Conservation (phyloP, 2,797 vertebrate genomes). For the Siniperca scherzeri region DNA sequence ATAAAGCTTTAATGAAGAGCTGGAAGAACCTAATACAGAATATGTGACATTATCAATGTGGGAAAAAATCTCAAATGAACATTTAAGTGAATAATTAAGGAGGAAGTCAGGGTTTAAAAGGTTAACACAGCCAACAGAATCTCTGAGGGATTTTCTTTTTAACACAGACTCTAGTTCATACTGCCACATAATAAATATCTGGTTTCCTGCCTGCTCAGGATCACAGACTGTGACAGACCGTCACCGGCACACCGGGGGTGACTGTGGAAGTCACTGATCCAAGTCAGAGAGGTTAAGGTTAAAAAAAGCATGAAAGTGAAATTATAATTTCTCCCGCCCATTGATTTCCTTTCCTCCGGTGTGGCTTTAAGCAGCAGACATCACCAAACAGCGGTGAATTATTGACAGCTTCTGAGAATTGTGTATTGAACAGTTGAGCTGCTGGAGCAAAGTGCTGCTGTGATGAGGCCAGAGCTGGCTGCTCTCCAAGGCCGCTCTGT, state of each 20-base stretch:
- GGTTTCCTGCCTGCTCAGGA: conserved; percentile 42
- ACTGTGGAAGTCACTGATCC: conserved; percentile 55
- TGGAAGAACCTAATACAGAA: not conserved
- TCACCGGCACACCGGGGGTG: conserved; percentile 34
- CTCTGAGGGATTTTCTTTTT: conserved; percentile 9
- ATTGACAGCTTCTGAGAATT: conserved; percentile 80
- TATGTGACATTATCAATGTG: not conserved
- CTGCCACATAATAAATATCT: conserved; percentile 58
- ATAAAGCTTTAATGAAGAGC: not conserved
- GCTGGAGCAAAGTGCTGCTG: conserved; percentile 51
- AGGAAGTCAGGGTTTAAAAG: not conserved
- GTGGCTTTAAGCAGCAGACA: conserved; percentile 70
- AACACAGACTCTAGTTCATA: conserved; percentile 9
- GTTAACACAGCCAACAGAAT: conserved; percentile 10
- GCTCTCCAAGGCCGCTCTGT: conserved; percentile 71
- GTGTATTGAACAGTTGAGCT: conserved; percentile 73
- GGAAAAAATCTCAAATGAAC: not conserved
- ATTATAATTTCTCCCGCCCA: conserved; percentile 75
- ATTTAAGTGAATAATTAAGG: conserved; percentile 23
- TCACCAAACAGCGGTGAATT: conserved; percentile 73
- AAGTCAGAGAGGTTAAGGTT: conserved; percentile 63
- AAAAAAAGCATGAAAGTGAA: conserved; percentile 75
- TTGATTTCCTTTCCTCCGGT: conserved; percentile 72
- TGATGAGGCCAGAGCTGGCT: conserved; percentile 69
- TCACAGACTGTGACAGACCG: conserved; percentile 47